These are phyloP conservation scores for Phrynocephalus guinanensis DNA, from an alignment of 2,797 vertebrate species.

Conservation along the genomic window DNA sequence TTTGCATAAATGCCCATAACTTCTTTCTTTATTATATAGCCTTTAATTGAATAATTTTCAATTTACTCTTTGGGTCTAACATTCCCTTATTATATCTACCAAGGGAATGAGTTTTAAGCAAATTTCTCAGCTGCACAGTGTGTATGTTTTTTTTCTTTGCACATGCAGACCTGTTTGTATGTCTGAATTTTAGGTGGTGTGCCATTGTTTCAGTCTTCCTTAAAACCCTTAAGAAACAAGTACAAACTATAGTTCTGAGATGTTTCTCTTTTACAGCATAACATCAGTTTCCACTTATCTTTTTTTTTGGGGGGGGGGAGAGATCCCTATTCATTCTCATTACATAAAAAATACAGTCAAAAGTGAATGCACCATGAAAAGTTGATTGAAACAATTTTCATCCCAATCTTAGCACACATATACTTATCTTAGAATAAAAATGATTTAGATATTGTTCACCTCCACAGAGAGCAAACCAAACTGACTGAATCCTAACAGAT, in stretches of 20 bases:
- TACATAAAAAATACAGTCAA: not conserved
- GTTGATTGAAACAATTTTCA: not conserved
- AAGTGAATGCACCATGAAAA: too few species aligned
- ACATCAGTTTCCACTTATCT: not conserved
- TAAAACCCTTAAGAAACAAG: not conserved
- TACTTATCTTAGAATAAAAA: not conserved
- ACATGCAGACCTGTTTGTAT: not conserved
- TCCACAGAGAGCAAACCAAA: not conserved
- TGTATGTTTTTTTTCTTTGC: not conserved
- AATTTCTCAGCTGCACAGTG: not conserved
- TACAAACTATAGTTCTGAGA: not conserved
- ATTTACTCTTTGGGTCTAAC: slow-evolving; percentile 26
- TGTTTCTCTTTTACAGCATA: not conserved
- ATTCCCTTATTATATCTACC: slow-evolving; percentile 30
- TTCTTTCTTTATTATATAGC: slow-evolving; percentile 6
- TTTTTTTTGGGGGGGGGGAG: not conserved
- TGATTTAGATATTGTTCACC: not conserved
- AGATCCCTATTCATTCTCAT: not conserved
- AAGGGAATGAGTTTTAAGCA: slow-evolving; percentile 32
- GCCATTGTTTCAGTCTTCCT: slow-evolving; percentile 19
- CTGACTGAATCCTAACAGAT: not conserved
- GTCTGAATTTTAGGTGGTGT: not conserved
- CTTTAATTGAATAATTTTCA: slow-evolving; percentile 22
- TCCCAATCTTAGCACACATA: not conserved
- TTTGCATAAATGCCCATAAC: slow-evolving; percentile 22